Percentiles rank a stretch among this genome's conserved stretches.
Evolutionary conservation across 2,113 vertebrate genomes (phyloP).

Genomic region (Neofelis nebulosa): DNA sequence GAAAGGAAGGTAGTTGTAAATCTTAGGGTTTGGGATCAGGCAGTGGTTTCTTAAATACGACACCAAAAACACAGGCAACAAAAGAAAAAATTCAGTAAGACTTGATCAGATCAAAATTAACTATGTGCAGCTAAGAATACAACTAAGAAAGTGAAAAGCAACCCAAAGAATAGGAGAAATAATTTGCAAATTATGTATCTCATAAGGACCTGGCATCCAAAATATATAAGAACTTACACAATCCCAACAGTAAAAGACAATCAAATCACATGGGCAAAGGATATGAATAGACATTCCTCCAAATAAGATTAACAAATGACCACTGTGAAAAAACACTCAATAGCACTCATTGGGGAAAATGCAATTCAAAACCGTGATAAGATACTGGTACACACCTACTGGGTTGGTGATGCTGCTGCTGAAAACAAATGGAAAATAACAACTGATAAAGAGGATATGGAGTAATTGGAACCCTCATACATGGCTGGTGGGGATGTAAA

Average conservation of each 20-base stretch:
- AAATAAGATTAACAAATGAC: background rate
- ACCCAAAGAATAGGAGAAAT: background rate
- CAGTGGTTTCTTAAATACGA: background rate
- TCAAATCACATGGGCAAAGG: background rate
- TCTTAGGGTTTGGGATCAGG: background rate
- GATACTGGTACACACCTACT: background rate
- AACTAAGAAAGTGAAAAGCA: background rate
- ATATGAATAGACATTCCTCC: background rate
- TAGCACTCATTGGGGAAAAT: background rate
- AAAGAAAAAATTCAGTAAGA: background rate
- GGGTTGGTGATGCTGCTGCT: background rate
- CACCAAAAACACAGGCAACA: background rate
- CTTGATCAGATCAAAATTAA: background rate
- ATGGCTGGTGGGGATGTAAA: background rate
- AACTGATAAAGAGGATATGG: background rate
- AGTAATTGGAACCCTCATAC: background rate
- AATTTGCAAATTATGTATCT: background rate
- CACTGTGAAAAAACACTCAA: background rate
- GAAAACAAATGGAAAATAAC: background rate
- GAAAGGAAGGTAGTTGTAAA: background rate
- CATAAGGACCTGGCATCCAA: background rate
- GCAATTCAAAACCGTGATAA: background rate
- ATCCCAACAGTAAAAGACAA: background rate
- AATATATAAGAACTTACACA: background rate
- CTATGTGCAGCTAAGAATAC: background rate